A percentile compares a stretch with the other conserved stretches of the same genome.
phyloP scores from a whole-genome alignment of 2,797 vertebrate genomes.

The Anisognathus igniventris region DNA sequence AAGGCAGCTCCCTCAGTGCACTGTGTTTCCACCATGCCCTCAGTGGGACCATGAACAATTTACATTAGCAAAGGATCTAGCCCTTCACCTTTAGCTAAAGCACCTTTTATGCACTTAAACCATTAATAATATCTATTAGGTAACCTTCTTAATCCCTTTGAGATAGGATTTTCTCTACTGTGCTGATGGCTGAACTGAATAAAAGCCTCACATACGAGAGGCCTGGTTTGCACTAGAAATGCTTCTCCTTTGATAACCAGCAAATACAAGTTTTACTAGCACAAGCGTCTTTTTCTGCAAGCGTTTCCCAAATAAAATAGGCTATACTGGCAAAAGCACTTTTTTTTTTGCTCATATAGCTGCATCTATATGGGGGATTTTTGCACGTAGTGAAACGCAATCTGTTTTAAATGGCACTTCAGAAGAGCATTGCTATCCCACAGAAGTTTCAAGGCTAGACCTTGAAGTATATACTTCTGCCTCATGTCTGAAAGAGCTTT shows the following conservation, averaged over 20 bases:
- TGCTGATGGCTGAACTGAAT: slow-evolving; percentile 14
- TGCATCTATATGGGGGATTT: slow-evolving; percentile 22
- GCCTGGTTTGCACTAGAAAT: slow-evolving; percentile 7
- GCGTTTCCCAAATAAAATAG: slow-evolving; percentile 47
- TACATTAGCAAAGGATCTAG: neutral
- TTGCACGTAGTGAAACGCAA: slow-evolving; percentile 34
- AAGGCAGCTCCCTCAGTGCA: neutral
- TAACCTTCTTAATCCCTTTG: slow-evolving; percentile 9
- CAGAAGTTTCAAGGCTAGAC: slow-evolving; percentile 36
- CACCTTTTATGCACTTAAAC: slow-evolving; percentile 24
- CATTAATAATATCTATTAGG: slow-evolving; percentile 31
- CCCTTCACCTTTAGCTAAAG: neutral
- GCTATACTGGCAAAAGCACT: slow-evolving; percentile 39
- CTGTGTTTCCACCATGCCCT: neutral
- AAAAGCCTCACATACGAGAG: slow-evolving; percentile 9
- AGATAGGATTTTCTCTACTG: slow-evolving; percentile 35
- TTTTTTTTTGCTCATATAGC: slow-evolving; percentile 45
- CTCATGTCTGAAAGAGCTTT: neutral
- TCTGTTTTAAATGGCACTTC: slow-evolving; percentile 52
- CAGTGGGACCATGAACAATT: neutral
- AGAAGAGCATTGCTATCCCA: slow-evolving; percentile 37
- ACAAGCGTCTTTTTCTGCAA: slow-evolving; percentile 46
- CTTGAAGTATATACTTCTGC: slow-evolving; percentile 1
- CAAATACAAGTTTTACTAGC: slow-evolving; percentile 37
- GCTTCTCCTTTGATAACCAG: neutral